These are phyloP conservation scores for Enteromius afrohamiltoni DNA, from an alignment of 2,797 vertebrate genomes.

Conservation along the genomic window DNA sequence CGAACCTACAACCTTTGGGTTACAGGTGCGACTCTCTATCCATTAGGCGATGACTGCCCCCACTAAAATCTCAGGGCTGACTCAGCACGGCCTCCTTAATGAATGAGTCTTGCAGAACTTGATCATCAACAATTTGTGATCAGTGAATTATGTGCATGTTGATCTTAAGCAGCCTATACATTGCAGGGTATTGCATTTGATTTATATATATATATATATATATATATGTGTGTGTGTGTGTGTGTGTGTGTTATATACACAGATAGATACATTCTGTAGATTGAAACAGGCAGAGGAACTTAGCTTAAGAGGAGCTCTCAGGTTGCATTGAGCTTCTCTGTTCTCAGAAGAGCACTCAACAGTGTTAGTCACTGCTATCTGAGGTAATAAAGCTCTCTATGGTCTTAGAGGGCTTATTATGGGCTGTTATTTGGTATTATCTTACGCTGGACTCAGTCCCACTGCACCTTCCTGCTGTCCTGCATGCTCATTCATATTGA, in stretches of 20 bases:
- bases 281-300: neutral
- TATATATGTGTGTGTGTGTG: no score
- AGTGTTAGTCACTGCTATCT: constrained; percentile 28
- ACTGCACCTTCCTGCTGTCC: constrained; percentile 13
- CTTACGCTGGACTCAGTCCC: constrained; percentile 8
- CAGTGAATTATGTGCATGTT: neutral
- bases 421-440: constrained; percentile 33
- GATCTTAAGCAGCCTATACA: neutral
- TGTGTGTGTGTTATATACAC: no score
- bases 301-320: constrained; percentile 5
- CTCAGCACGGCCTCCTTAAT: neutral
- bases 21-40: no score
- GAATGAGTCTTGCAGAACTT: no score
- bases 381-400: constrained; percentile 3
- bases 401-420: constrained; percentile 33
- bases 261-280: neutral
- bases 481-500: constrained; percentile 1
- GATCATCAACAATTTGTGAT: constrained; percentile 19
- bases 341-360: constrained; percentile 27
- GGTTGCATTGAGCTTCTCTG: constrained; percentile 13
- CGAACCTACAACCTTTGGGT: no score
- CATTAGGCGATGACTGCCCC: no score
- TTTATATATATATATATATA: neutral
- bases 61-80: neutral
- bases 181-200: neutral